Base-by-base conservation (phyloP, 2,797 vertebrate species). In the Chloroceryle inda region DNA sequence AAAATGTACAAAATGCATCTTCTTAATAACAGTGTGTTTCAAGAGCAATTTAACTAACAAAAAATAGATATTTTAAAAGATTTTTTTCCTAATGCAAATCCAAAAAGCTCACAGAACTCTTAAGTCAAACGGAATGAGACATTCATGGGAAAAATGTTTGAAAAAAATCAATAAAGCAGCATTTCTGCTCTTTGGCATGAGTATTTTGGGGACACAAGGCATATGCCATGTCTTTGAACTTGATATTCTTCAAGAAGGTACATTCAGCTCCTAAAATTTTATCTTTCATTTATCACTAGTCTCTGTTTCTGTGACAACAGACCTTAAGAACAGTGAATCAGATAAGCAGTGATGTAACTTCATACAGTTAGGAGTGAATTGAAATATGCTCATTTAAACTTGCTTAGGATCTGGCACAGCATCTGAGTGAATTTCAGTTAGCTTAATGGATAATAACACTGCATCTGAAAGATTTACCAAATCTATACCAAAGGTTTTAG, bases 281-380 rank as follows among this genome's bases (percentile, higher is more conserved):
- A 24, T 80, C 80, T 93, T 76, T 61, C 27, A 44, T 71, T 73
- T 64, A 73, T 87, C 26, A 44, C 11, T 69, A 69, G 20, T 42
- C 52, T 66, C 77, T 68, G 63, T 82, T 94, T 92, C 92, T 95
- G 58, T 94, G 93, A 91, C 93, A 94, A 85, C 58, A 64, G 89
- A 78, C 64, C 31, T 72, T 50, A 69, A 74, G 38, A 94, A 68
- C 50, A 73, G 55, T 24, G 63, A 92, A 92, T 42, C 42, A 81
- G 62, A 84, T 78, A 89, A 45, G 94, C 58, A 66, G 37, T 73
- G 55, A 72, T 52, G 27, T 55, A 77, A 77, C 29, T 71, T 88
- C 55, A 47, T 50, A 50, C 9, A 42, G 55, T 93, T 92, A 13
- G 44, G 10, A 85, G 17, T 31, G 11, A 82, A 83, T 17, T 85